phyloP scores from a whole-genome alignment of 2,797 vertebrate genomes.

The Enteromius paludinosus region DNA sequence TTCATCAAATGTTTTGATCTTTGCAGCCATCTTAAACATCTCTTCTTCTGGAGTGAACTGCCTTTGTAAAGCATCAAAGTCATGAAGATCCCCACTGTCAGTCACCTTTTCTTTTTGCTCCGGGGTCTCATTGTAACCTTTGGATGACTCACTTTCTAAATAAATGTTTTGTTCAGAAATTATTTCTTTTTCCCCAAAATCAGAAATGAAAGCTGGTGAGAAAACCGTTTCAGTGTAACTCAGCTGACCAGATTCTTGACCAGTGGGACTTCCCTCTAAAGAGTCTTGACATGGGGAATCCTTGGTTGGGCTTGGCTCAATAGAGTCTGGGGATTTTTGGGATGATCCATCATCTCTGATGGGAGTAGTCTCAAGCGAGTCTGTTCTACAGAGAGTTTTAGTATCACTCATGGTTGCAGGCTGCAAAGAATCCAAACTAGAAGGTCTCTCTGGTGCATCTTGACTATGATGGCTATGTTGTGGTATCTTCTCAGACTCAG shows the following conservation, averaged over 20 bases:
- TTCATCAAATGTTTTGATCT: constrained; percentile 95
- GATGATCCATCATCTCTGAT: constrained; percentile 89
- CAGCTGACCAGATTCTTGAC: constrained; percentile 75
- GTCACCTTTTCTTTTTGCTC: constrained; percentile 47
- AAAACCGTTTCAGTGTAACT: constrained; percentile 71
- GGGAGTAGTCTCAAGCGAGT: constrained; percentile 93
- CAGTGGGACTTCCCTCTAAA: constrained; percentile 90
- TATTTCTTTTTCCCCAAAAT: neutral
- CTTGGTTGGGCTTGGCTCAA: constrained; percentile 92
- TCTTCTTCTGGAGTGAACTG: constrained; percentile 93
- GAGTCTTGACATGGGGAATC: constrained; percentile 93
- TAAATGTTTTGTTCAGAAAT: neutral
- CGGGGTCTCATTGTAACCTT: constrained; percentile 16
- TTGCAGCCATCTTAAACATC: constrained; percentile 98
- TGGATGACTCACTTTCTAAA: constrained; percentile 12
- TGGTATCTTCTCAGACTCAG: constrained; percentile 1
- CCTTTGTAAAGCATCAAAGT: constrained; percentile 62
- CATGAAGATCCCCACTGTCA: constrained; percentile 54
- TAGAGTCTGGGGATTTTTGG: constrained; percentile 93
- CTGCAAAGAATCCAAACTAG: constrained; percentile 79
- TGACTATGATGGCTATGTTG: constrained; percentile 68
- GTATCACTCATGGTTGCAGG: constrained; percentile 77
- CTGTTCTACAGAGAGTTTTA: constrained; percentile 80
- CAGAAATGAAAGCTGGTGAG: constrained; percentile 56
- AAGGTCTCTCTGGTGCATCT: constrained; percentile 76